Conservation (phyloP, 2,113 vertebrate species). For the Bubo blakistoni region DNA sequence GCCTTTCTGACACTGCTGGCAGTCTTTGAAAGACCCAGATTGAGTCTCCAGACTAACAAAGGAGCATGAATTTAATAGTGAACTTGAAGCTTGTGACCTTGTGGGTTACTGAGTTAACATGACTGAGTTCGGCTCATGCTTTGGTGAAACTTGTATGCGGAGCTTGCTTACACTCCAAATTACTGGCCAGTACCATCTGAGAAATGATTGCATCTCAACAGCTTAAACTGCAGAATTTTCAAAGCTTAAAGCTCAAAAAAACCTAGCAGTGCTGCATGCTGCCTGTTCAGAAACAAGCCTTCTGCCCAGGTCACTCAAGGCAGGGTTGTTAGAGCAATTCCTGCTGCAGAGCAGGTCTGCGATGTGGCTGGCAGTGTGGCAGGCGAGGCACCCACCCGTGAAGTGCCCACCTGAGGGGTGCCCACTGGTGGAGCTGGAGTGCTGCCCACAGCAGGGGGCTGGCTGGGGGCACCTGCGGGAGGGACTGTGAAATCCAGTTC, state of each 20-base stretch:
- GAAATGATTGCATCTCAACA: background rate
- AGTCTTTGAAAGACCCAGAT: background rate
- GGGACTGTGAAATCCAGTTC: background rate
- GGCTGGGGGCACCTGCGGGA: fast-evolving
- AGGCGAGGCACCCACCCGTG: background rate
- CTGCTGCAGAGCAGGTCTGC: too few species aligned
- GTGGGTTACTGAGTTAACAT: background rate
- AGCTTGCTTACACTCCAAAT: background rate
- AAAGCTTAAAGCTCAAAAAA: background rate
- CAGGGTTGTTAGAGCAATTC: background rate
- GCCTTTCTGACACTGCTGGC: background rate
- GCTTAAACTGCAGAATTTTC: background rate
- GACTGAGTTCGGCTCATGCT: background rate
- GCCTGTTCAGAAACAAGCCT: background rate
- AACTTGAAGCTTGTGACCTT: background rate
- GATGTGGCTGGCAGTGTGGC: too few species aligned
- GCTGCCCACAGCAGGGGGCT: background rate
- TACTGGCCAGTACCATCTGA: background rate
- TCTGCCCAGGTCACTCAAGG: background rate
- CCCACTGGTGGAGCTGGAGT: background rate
- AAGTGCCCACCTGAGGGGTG: background rate
- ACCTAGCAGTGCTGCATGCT: fast-evolving
- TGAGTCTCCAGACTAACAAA: background rate
- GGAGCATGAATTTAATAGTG: background rate
- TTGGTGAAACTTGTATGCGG: background rate